Evolutionary conservation across 2,797 vertebrate species (phyloP).

Genomic region (Microctenopoma lineatum): DNA sequence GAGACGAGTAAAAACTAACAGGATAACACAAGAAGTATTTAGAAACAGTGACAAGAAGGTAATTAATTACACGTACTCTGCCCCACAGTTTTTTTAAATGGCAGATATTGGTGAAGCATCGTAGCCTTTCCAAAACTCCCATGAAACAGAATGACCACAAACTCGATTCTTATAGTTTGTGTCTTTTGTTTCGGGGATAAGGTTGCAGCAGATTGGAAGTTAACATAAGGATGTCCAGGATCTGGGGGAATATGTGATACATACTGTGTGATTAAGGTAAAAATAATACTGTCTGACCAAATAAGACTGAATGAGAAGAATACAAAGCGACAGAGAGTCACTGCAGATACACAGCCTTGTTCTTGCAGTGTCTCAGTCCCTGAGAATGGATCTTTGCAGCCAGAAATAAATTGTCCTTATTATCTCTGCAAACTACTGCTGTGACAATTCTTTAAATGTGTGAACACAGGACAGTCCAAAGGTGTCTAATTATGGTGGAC

Average conservation of each 20-base stretch:
- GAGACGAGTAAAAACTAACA: conserved; percentile 63
- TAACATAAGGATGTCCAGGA: conserved; percentile 72
- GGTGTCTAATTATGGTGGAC: conserved; percentile 37
- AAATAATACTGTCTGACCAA: not conserved
- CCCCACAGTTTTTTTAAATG: conserved; percentile 52
- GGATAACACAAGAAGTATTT: conserved; percentile 73
- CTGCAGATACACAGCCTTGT: not conserved
- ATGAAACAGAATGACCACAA: conserved; percentile 28
- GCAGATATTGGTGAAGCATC: conserved; percentile 11
- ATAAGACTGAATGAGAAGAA: conserved; percentile 3
- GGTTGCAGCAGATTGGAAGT: conserved; percentile 55
- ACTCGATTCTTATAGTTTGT: conserved; percentile 37
- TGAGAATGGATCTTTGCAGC: conserved; percentile 7
- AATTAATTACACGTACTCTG: conserved; percentile 50
- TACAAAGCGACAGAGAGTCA: not conserved
- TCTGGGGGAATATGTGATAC: conserved; percentile 41
- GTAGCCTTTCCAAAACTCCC: conserved; percentile 46
- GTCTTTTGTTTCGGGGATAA: conserved; percentile 65
- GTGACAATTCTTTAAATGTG: conserved; percentile 23
- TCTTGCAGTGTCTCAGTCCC: not conserved
- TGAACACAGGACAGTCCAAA: conserved; percentile 25
- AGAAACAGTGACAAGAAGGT: conserved; percentile 70
- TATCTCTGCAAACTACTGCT: conserved; percentile 26
- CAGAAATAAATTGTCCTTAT: conserved; percentile 41
- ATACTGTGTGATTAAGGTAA: not conserved